These are phyloP conservation scores for Grallaria varia DNA, from an alignment of 2,113 vertebrate genomes.

Conservation along the genomic window DNA sequence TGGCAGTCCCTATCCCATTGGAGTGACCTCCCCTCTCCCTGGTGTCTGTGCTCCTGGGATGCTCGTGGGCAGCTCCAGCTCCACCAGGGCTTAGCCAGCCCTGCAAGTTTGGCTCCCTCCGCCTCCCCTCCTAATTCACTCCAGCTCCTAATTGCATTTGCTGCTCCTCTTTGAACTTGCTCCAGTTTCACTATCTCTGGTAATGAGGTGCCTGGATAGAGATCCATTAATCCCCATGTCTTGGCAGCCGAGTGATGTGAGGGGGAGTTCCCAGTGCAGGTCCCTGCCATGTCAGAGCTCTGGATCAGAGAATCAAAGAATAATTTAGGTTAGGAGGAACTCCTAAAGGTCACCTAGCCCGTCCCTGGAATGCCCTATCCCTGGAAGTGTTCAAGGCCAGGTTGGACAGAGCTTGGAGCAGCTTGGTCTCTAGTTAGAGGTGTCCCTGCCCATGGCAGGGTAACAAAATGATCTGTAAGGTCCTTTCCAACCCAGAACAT, in stretches of 20 bases:
- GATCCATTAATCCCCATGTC: neutral
- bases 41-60: neutral
- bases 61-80: neutral
- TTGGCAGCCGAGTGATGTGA: neutral
- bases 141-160: neutral
- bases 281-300: neutral
- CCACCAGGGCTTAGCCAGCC: neutral
- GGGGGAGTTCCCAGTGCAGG: neutral
- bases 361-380: neutral
- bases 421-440: neutral
- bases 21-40: neutral
- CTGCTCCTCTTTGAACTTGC: slow-evolving; percentile 48
- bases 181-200: slow-evolving; percentile 48
- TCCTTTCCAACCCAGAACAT: neutral
- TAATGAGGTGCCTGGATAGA: slow-evolving; percentile 39
- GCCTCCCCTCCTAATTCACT: slow-evolving; percentile 2
- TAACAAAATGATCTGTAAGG: neutral
- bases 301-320: neutral
- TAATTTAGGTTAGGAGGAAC: neutral
- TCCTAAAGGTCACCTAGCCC: neutral
- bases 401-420: neutral
- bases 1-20: neutral
- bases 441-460: neutral
- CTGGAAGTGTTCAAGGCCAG: neutral
- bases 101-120: neutral